Evolutionary conservation across 2,888 invertebrate species (phyloP), one percentile per base, ranked within the genome.

Genomic region (Xanthorhoe spadicearia): DNA sequence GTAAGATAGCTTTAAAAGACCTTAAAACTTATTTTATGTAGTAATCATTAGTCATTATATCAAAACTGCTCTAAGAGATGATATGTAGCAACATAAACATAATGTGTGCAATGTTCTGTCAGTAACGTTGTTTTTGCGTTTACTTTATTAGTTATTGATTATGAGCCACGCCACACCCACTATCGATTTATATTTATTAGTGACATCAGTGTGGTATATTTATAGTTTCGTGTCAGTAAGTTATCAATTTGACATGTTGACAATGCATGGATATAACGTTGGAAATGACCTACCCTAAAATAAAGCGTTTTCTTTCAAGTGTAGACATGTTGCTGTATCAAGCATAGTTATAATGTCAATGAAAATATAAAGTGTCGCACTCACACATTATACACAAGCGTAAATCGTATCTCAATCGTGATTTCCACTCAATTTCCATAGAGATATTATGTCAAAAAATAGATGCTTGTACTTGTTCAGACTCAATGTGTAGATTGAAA

Each of bases 161-260:
- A 68, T 49, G 55, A 60, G 64, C 64, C 60, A 69, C 54, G 70
- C 69, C 68, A 63, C 73, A 71, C 71, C 74, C 70, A 77, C 75
- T 59, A 71, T 69, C 69, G 66, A 70, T 75, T 73, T 68, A 71
- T 73, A 73, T 70, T 71, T 68, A 74, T 57, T 32, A 66, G 69
- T 79, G 78, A 78, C 77, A 75, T 77, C 53, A 66, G 50, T 66
- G 66, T 64, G 62, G 60, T 64, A 19, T 66, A 70, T 69, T 59
- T 68, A 68, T 59, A 35, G 28, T 38, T 38, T 43, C 17, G 23
- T 57, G 15, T 57, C 28, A 28, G 4, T 23, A 46, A 10, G 55
- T 43, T 43, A 43, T 10, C 10, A 43, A 43, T 43, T 51, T 52
- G 28, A 54, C 53, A 49, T 59, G 19, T 43, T 43, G 13, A 13